These are phyloP conservation scores for Montipora capitata DNA, from an alignment of 92 coral and sea anemone genomes.

Conservation along the genomic window DNA sequence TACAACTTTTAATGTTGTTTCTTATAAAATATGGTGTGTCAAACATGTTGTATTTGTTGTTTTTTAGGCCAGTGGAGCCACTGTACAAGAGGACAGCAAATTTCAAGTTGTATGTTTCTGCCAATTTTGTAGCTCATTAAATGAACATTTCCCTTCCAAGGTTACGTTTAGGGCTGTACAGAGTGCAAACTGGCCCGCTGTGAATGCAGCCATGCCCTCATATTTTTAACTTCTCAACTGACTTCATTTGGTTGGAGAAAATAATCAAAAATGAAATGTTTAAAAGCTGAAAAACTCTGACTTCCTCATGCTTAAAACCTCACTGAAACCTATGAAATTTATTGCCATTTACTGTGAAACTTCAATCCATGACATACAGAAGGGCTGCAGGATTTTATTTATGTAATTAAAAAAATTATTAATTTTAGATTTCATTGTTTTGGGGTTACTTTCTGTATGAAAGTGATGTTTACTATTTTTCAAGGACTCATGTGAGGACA, in stretches of 20 bases:
- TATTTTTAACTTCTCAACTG: not conserved
- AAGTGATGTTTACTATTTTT: no score
- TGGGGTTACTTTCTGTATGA: no score
- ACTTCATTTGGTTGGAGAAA: not conserved
- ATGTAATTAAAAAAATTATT: no score
- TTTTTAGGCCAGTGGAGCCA: slow-evolving; percentile 74
- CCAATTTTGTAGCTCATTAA: not conserved
- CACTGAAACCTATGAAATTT: not conserved
- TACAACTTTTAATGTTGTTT: no score
- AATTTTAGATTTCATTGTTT: no score
- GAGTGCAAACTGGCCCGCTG: not conserved
- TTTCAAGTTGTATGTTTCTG: slow-evolving; percentile 88
- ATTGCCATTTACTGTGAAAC: no score
- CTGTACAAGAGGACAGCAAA: slow-evolving; percentile 62
- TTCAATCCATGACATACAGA: no score
- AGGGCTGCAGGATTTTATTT: no score
- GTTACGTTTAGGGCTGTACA: no score
- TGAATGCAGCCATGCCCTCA: not conserved
- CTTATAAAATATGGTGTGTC: no score
- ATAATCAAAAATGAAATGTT: not conserved
- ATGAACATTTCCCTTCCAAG: no score
- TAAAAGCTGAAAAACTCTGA: not conserved
- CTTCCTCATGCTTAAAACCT: not conserved
- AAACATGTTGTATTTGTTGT: not conserved
- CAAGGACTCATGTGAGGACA: no score